Conservation (phyloP, 2,888 invertebrate species). For the Girardia tigrina region DNA sequence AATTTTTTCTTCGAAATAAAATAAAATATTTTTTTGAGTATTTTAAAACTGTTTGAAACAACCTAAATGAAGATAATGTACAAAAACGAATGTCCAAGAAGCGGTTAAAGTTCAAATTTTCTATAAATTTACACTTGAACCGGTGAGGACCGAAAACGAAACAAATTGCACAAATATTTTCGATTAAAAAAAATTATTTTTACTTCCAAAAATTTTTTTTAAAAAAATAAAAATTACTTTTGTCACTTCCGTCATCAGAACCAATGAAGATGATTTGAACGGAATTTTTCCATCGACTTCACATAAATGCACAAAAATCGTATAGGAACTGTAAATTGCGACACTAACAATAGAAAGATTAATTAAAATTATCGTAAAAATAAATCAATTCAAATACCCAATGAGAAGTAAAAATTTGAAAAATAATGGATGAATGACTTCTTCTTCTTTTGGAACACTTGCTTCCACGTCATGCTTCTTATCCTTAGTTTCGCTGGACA, state of each 20-base stretch:
- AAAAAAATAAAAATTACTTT: constrained; percentile 41
- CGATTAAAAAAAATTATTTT: constrained; percentile 14
- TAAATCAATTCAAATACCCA: neutral
- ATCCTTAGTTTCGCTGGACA: neutral
- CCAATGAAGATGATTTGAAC: constrained; percentile 45
- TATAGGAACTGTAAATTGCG: constrained; percentile 45
- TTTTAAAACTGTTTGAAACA: too few species aligned
- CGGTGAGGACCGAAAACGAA: too few species aligned
- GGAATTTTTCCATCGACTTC: constrained; percentile 44
- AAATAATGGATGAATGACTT: neutral
- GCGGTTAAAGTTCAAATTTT: too few species aligned
- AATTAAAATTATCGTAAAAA: neutral
- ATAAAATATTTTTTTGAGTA: too few species aligned
- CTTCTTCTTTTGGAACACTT: neutral
- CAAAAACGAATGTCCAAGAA: too few species aligned
- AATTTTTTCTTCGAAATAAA: too few species aligned
- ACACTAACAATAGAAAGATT: neutral
- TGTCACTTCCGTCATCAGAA: constrained; percentile 43
- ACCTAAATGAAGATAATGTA: too few species aligned
- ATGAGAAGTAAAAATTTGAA: neutral
- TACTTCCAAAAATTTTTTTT: neutral
- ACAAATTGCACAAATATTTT: too few species aligned
- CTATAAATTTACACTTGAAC: too few species aligned
- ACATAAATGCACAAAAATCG: constrained; percentile 45
- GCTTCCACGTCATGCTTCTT: neutral